These are phyloP conservation scores for Mormoops blainvillei DNA, from an alignment of 2,113 vertebrate species.

Conservation along the genomic window DNA sequence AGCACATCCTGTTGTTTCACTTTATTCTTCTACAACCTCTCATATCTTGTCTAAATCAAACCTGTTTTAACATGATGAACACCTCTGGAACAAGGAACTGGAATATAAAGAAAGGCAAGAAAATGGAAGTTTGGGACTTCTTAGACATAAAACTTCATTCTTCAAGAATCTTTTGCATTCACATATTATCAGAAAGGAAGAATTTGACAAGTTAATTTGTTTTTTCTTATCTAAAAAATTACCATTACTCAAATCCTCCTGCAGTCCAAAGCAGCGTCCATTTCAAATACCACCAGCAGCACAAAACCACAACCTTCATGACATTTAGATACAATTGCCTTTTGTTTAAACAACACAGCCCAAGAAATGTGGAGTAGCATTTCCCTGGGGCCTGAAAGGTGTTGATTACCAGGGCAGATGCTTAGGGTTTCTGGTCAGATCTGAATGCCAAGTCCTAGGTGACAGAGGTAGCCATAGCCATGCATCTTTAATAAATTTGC, in stretches of 20 bases:
- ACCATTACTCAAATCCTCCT: background rate
- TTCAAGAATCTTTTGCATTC: background rate
- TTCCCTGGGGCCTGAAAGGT: slow-evolving; percentile 23
- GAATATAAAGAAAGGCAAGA: background rate
- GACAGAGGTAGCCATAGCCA: background rate
- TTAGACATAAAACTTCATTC: background rate
- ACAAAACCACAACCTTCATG: background rate
- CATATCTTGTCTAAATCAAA: background rate
- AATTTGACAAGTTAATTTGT: background rate
- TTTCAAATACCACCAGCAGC: slow-evolving; percentile 30
- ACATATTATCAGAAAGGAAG: background rate
- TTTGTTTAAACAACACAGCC: slow-evolving; percentile 36
- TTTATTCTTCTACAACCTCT: background rate
- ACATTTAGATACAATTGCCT: slow-evolving; percentile 33
- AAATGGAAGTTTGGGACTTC: background rate
- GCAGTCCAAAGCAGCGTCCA: background rate
- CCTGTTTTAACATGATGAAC: background rate
- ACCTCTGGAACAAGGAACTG: background rate
- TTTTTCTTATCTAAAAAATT: background rate
- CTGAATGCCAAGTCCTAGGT: background rate
- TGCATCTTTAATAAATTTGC: background rate
- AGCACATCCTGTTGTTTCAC: background rate
- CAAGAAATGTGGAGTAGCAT: background rate
- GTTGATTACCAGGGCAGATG: background rate
- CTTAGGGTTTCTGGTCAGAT: slow-evolving; percentile 17